Evolutionary conservation across 2,888 invertebrate species (phyloP), one percentile per base, ranked within the genome.

Genomic region (Dicroscelio sp.): DNA sequence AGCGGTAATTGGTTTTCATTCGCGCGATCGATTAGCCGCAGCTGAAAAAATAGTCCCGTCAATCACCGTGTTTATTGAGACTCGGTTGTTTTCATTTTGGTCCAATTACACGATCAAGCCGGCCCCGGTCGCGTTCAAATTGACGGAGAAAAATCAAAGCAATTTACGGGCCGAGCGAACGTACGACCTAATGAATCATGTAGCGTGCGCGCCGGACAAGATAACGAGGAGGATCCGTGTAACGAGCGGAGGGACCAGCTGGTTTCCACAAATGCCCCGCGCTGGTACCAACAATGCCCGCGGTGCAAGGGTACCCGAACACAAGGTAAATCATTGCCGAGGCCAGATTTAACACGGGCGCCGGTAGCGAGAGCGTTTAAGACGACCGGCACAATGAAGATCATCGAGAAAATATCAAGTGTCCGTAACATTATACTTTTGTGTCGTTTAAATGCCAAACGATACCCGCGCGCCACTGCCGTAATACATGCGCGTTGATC

Each of bases 401-500:
- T 96, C 96, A 96, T 96, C 95, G 96, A 95, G 95, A 96, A 96
- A 96, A 96, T 96, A 96, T 96, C 96, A 94, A 95, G 96, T 96
- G 96, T 96, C 96, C 94, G 96, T 96, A 96, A 96, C 96, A 95
- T 93, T 96, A 96, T 96, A 96, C 96, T 96, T 96, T 96, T 92
- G 92, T 94, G 93, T 92, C 95, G 94, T 95, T 96, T 96, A 96
- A 96, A 96, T 95, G 95, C 95, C 95, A 93, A 93, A 71, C 86
- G 83, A 86, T 82, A 82, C 82, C 65, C 80, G 48, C 69, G 38
- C 31, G 58, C 35, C 30, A 63, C 52, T 33, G 25, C 73, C 35
- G 79, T 67, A 55, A 88, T 76, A n/a, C 76, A 65, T 76, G 33
- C 76, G 52, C 30, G 60, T 73, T 73, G 20, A 65, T 65, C n/a